Evolutionary conservation across 2,113 vertebrate species (phyloP).

Genomic region (Donacobius atricapilla): DNA sequence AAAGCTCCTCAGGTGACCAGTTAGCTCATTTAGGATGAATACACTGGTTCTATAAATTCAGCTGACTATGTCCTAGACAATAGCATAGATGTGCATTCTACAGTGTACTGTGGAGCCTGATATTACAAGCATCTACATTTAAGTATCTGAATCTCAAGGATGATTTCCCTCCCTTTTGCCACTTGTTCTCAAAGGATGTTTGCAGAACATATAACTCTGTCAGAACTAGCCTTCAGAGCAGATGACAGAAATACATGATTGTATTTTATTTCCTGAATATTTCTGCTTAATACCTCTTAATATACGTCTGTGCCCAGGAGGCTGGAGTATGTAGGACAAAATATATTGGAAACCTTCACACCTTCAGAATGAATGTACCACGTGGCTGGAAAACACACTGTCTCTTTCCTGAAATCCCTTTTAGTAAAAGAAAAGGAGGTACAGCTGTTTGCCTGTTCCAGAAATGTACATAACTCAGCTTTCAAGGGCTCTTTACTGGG

Average conservation of each 20-base stretch:
- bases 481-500: not conserved
- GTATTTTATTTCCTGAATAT: not conserved
- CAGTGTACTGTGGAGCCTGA: rapidly evolving
- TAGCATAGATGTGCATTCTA: not conserved
- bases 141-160: not conserved
- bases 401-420: not conserved
- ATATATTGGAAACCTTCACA: not conserved
- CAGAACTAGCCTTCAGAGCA: not conserved
- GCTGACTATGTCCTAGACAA: not conserved
- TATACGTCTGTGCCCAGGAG: not conserved
- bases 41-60: not conserved
- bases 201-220: not conserved
- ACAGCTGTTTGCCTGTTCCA: not conserved
- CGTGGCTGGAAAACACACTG: not conserved
- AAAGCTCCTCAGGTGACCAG: not conserved
- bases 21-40: not conserved
- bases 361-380: not conserved
- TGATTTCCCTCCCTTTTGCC: not conserved
- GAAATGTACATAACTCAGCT: not conserved
- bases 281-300: not conserved
- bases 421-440: not conserved
- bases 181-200: not conserved
- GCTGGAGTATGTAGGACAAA: not conserved
- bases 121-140: not conserved
- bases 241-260: not conserved